A percentile compares a stretch with the other conserved stretches of the same genome.
Evolutionary conservation across 2,888 invertebrate genomes (phyloP).

Genomic region (Sarcophaga caerulescens): DNA sequence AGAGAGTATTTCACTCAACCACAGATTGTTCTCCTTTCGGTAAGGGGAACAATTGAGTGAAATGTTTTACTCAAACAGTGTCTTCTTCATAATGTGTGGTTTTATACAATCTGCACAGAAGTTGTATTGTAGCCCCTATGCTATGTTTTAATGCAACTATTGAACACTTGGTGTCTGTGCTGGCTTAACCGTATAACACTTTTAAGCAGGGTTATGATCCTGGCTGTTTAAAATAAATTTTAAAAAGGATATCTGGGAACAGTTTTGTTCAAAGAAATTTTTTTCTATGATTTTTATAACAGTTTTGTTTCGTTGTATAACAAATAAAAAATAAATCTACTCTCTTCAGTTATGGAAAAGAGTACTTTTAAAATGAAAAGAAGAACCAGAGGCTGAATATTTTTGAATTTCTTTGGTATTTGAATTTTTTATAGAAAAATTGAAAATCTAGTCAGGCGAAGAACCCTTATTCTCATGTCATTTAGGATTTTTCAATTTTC

Average conservation of each 20-base stretch:
- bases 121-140: background rate
- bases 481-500: slow-evolving; percentile 1
- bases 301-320: background rate
- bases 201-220: slow-evolving; percentile 18
- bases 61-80: background rate
- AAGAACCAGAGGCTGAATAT: no score
- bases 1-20: background rate
- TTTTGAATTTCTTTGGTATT: background rate
- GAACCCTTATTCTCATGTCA: background rate
- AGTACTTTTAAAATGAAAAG: no score
- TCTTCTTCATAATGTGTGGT: background rate
- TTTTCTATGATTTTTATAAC: slow-evolving; percentile 47
- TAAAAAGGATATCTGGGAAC: slow-evolving; percentile 16
- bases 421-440: background rate
- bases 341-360: no score
- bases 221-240: background rate
- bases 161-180: background rate
- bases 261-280: background rate
- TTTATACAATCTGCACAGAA: slow-evolving; percentile 20
- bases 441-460: slow-evolving; percentile 10
- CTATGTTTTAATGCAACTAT: background rate
- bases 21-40: background rate
- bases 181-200: background rate
- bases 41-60: background rate
- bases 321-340: background rate